These are phyloP conservation scores for Chroicocephalus ridibundus DNA, from an alignment of 2,113 vertebrate species.

Conservation along the genomic window DNA sequence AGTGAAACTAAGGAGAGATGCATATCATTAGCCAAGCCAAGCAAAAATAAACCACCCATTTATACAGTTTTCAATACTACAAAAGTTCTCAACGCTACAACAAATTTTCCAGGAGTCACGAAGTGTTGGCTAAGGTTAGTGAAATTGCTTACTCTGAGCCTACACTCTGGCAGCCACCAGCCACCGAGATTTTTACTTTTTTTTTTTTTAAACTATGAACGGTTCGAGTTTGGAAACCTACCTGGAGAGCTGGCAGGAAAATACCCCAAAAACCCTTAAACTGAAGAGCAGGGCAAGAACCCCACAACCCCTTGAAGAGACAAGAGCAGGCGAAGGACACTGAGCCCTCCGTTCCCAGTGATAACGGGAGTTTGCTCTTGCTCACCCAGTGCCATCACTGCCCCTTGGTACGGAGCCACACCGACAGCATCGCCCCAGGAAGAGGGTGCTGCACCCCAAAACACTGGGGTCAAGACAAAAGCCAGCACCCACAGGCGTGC, in stretches of 20 bases:
- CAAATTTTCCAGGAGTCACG: not conserved
- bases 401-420: accelerated
- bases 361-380: accelerated
- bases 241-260: not conserved
- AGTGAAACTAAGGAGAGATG: not conserved
- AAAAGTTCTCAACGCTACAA: not conserved
- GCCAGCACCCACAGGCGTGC: not conserved
- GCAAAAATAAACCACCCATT: not conserved
- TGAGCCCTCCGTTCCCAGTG: accelerated
- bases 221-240: not conserved
- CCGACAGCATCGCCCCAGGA: not conserved
- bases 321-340: not conserved
- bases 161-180: not conserved
- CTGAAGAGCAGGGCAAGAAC: not conserved
- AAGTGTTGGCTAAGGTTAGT: not conserved
- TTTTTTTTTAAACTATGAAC: not conserved
- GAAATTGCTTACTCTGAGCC: not conserved
- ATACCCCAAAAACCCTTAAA: not conserved
- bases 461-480: not conserved
- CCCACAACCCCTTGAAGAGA: accelerated
- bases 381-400: accelerated
- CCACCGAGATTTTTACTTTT: not conserved
- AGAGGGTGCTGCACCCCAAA: not conserved
- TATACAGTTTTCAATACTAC: not conserved
- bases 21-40: not conserved